Base-by-base conservation (phyloP, 2,888 invertebrate species). In the Eilema caniola region DNA sequence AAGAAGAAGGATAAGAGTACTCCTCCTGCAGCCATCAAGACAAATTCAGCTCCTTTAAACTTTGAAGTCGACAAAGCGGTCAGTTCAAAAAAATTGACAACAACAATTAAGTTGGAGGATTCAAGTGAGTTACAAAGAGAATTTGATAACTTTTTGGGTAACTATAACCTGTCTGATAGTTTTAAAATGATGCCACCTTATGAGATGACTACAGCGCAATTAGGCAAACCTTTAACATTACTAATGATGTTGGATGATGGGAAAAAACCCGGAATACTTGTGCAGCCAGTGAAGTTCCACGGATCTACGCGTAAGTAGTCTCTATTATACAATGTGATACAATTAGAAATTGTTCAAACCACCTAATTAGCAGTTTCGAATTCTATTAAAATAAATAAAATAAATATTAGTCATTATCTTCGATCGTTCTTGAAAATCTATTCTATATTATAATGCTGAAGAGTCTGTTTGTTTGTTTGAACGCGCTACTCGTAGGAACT, bases 281-380 rank as follows among this genome's bases (percentile, higher is more conserved):
- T 57, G 11, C 47, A 53, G 4, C 66, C 66, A 1, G 53, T 28
- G 23, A 53, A 25, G 12, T 31, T 65, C 1, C 64, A 56, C 56
- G 57, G 37, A 33, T 56, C 66, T 20, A 66, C 57, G 33, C 66
- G 66, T 66, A 66, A 66, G 66, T 57, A n/a, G 24, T 16, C 12
- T 37, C 7, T 14, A 37, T 23, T 10, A n/a, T 53, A 47, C 47
- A 41, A 20, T 20, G 41, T 41, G 20, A 47, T 47, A 47, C 47
- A 47, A 47, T 20, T 47, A 47, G 1, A 20, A 47, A 7, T 20
- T 20, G 5, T 5, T 14, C 16, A 53, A 53, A n/a, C 2, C n/a
- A 20, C 20, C 2, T 10, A n/a, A 53, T 0, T n/a, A 2, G 14
- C 2, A 20, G 11, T 16, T 16, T 16, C 41, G 16, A 1, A 41